Conservation (phyloP, 2,888 invertebrate species). For the Cheiracanthium punctorium region DNA sequence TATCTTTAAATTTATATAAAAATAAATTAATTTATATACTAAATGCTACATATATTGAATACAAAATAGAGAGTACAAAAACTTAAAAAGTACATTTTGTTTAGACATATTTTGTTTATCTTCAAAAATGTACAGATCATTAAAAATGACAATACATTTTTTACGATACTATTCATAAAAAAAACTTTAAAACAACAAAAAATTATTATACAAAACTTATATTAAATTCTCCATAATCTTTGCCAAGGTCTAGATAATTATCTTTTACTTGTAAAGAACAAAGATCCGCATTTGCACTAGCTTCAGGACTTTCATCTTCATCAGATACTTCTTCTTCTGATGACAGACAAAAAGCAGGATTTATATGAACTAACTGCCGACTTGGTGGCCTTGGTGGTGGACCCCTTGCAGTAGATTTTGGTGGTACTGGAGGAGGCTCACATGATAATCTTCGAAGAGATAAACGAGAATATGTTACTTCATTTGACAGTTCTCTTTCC, state of each 20-base stretch:
- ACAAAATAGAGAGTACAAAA: neutral
- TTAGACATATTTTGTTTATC: neutral
- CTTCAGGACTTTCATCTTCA: slow-evolving; percentile 40
- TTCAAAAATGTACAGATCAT: neutral
- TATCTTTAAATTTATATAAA: neutral
- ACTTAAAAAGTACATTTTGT: no score
- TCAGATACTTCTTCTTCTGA: slow-evolving; percentile 62
- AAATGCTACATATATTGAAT: neutral
- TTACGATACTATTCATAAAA: neutral
- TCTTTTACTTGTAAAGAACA: slow-evolving; percentile 19
- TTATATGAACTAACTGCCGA: slow-evolving; percentile 50
- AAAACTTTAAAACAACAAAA: no score
- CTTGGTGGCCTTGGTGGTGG: slow-evolving; percentile 70
- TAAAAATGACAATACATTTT: neutral
- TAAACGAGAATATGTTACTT: slow-evolving; percentile 36
- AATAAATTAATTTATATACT: neutral
- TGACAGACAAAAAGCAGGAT: slow-evolving; percentile 56
- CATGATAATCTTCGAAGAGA: slow-evolving; percentile 52
- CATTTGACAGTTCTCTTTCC: slow-evolving; percentile 52
- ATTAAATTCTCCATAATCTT: slow-evolving; percentile 65
- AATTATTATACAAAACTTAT: slow-evolving; percentile 64
- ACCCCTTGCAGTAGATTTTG: slow-evolving; percentile 79
- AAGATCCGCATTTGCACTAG: slow-evolving; percentile 23
- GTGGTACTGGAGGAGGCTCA: slow-evolving; percentile 83
- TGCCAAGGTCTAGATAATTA: slow-evolving; percentile 48